Evolutionary conservation across 2,888 invertebrate genomes (phyloP).

Genomic region (Nemurella pictetii): DNA sequence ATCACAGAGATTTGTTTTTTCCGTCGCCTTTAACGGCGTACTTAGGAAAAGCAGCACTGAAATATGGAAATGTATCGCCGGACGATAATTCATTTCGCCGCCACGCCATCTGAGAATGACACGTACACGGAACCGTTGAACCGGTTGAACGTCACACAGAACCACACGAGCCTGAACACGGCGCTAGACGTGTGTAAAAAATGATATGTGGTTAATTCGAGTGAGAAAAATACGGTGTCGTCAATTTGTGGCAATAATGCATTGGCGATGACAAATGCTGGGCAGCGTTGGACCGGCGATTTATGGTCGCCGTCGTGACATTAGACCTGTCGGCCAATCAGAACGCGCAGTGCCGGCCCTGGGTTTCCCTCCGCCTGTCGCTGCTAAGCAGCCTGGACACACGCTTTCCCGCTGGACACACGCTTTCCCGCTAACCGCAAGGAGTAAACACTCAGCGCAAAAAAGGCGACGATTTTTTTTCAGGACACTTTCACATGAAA

Average conservation of each 20-base stretch:
- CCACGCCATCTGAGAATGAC: neutral
- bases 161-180: no score
- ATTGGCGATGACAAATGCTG: neutral
- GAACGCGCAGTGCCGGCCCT: neutral
- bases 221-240: neutral
- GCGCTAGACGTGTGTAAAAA: neutral
- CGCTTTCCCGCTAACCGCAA: no score
- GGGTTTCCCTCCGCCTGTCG: neutral
- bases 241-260: constrained; percentile 7
- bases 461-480: no score
- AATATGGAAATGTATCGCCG: neutral
- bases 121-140: neutral
- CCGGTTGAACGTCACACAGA: no score
- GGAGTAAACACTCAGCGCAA: no score
- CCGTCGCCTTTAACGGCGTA: neutral
- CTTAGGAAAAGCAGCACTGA: neutral
- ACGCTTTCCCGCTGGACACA: no score
- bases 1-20: neutral
- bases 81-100: neutral
- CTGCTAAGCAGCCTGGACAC: no score
- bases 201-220: neutral
- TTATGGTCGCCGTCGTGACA: neutral
- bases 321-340: neutral
- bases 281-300: neutral
- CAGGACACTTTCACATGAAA: no score